Base-by-base conservation (phyloP, 1,140 invertebrate genomes). In the Trachelipus rathkii region DNA sequence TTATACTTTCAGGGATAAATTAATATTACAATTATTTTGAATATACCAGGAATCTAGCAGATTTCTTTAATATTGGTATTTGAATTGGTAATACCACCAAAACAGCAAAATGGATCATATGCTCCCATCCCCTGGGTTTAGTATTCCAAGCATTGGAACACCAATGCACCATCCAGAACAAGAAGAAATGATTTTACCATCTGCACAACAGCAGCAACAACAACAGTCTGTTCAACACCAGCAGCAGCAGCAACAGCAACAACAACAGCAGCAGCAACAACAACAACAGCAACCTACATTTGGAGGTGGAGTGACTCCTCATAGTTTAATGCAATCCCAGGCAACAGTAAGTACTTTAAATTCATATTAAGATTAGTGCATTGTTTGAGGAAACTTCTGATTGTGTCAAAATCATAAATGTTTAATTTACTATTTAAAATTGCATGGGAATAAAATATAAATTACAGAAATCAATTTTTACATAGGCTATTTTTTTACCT, bases 151-250 rank as follows among this genome's bases (percentile, higher is more conserved):
- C 83, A 94, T 95, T 83, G 93, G 92, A 72, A 95, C 93, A 3
- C 94, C 94, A 8, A 83, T 94, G 19, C 93, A 95, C 87, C 93
- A 95, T 82, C 92, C 93, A n/a, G 93, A 95, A 83, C 93, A 95
- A 85, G 94, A 95, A 85, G 93, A 94, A 84, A 90, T 92, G 84
- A 93, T 93, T 83, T 85, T 93, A 53, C 91, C 93, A 53, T 90
- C 91, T 87, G 91, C 92, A 10, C 85, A 92, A 72, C 92, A 93
- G 82, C 86, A 88, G 75, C 87, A 86, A 67, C 85, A 87, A 68
- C 85, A 87, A 80, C 85, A 86, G 33, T 76, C 77, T 11, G 60
- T 71, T 67, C 83, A 84, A 45, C 87, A 88, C 79, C 76, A 78
- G 44, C 74, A 77, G 50, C 90, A 0, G 60, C 83, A 88, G 89